These are phyloP conservation scores for Apostichopus japonicus DNA, from an alignment of 35 echinoderm and acorn worm species.

Conservation along the genomic window DNA sequence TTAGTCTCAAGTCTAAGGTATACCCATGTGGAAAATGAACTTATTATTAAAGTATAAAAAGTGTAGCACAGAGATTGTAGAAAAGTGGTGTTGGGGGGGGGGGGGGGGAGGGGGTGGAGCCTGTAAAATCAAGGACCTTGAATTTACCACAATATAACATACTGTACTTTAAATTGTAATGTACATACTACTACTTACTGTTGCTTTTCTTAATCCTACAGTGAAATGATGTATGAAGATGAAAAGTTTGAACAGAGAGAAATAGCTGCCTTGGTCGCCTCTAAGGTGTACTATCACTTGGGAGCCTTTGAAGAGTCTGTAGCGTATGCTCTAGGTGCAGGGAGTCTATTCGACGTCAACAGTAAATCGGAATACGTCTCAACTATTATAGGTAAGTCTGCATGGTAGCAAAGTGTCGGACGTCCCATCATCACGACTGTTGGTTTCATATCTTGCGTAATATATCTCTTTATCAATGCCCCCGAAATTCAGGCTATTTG, in stretches of 20 bases:
- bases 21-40: no score
- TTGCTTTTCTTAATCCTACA: slow-evolving; percentile 3
- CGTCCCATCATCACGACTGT: no score
- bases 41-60: no score
- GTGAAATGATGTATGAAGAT: slow-evolving; percentile 99
- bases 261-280: slow-evolving; percentile 91
- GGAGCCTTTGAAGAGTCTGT: slow-evolving; percentile 98
- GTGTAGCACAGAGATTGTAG: no score
- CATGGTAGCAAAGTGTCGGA: no score
- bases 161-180: no score
- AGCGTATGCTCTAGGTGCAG: slow-evolving; percentile 95
- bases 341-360: slow-evolving; percentile 91
- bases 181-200: not conserved
- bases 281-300: slow-evolving; percentile 97
- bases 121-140: no score
- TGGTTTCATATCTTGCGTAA: not conserved
- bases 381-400: slow-evolving; percentile 88
- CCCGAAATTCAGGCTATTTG: not conserved
- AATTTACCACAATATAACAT: no score
- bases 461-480: not conserved
- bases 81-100: no score
- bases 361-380: slow-evolving; percentile 81
- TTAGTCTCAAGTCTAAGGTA: no score
- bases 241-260: slow-evolving; percentile 77
- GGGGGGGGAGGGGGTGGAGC: no score